These are phyloP conservation scores for Coelopa pilipes DNA, from an alignment of 2,888 invertebrate genomes.

Conservation along the genomic window DNA sequence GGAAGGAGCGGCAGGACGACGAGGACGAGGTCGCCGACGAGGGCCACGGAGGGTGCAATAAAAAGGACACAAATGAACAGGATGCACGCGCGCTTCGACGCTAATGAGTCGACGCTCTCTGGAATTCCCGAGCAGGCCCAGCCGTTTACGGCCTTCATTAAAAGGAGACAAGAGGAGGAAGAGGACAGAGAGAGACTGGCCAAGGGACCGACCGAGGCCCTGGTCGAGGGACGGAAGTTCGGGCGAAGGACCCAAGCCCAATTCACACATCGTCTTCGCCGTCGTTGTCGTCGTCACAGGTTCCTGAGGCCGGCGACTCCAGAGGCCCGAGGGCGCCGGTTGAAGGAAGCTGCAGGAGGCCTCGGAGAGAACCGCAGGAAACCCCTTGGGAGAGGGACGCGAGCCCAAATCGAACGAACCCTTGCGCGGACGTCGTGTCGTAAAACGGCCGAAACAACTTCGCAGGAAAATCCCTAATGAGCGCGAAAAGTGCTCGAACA, in stretches of 20 bases:
- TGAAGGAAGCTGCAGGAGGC: no score
- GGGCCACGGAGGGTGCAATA: no score
- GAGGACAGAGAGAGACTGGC: not conserved
- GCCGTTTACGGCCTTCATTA: not conserved
- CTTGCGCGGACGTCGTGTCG: not conserved
- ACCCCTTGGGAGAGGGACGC: no score
- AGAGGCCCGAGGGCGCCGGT: no score
- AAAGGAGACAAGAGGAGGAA: not conserved
- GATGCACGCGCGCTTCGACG: slow-evolving; percentile 22
- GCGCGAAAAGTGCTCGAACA: slow-evolving; percentile 25
- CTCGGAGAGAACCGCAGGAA: no score
- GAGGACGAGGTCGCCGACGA: no score
- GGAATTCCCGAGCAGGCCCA: not conserved
- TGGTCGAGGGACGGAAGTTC: no score
- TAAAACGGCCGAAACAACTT: not conserved
- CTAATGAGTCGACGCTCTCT: slow-evolving; percentile 14
- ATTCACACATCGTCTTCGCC: no score
- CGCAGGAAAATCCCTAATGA: slow-evolving; percentile 13
- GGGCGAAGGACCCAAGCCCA: not conserved
- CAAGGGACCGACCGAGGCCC: no score
- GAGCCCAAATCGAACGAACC: not conserved
- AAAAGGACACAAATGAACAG: slow-evolving; percentile 20
- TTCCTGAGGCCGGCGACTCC: no score
- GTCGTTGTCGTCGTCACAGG: no score
- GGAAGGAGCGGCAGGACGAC: no score